Conservation (phyloP, 2,113 vertebrate genomes). For the Megaceryle torquata region DNA sequence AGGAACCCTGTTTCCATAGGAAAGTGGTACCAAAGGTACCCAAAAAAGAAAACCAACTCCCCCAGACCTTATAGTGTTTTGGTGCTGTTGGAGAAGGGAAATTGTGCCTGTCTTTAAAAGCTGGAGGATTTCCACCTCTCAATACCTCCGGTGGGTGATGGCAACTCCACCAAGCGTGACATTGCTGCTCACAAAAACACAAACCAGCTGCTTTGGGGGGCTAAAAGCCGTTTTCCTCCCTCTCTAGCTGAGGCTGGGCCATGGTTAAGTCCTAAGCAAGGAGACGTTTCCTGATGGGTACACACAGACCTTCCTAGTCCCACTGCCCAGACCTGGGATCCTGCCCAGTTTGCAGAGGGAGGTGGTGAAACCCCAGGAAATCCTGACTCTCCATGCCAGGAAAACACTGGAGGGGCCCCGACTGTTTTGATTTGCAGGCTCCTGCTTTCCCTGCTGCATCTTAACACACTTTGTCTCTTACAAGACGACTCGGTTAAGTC, state of each 20-base stretch:
- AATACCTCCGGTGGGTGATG: rapidly evolving
- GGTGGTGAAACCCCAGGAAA: background rate
- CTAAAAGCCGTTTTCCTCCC: background rate
- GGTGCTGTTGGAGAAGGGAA: background rate
- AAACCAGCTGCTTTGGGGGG: background rate
- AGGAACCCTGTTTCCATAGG: background rate
- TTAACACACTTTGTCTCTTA: rapidly evolving
- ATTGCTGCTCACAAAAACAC: background rate
- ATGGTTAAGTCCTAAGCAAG: background rate
- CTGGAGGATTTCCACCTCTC: background rate
- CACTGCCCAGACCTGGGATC: rapidly evolving
- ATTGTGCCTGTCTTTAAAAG: background rate
- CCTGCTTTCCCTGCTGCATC: background rate
- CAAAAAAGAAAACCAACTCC: rapidly evolving
- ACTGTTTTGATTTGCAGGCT: background rate
- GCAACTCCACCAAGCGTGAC: background rate
- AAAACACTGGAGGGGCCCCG: background rate
- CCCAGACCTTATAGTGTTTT: background rate
- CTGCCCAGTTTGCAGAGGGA: background rate
- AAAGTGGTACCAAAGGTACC: background rate
- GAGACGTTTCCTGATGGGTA: background rate
- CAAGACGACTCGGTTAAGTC: rapidly evolving
- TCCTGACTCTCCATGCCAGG: background rate
- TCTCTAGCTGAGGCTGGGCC: too few species aligned
- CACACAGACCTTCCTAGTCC: background rate